Evolutionary conservation across 2,888 invertebrate species (phyloP).

Genomic region (Hedya salicella): DNA sequence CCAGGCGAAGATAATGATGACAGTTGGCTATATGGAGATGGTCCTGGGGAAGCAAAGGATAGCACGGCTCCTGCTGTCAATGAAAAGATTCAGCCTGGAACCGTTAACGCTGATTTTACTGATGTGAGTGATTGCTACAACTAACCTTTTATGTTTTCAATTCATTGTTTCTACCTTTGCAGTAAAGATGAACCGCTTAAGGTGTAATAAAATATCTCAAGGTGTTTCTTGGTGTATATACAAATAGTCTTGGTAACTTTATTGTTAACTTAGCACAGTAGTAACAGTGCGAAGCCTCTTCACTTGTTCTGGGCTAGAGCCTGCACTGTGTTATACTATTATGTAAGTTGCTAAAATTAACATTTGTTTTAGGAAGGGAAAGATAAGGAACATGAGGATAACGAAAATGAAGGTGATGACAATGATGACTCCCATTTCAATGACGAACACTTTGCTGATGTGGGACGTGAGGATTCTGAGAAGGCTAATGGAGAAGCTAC

Average conservation of each 20-base stretch:
- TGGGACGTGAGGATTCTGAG: conserved; percentile 68
- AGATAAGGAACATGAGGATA: conserved; percentile 79
- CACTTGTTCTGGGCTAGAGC: no score
- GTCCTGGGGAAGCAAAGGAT: conserved; percentile 78
- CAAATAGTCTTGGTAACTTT: no score
- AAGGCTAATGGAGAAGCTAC: conserved; percentile 75
- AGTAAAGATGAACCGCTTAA: no score
- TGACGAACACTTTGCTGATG: conserved; percentile 80
- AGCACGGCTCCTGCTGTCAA: conserved; percentile 49
- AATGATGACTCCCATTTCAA: conserved; percentile 81
- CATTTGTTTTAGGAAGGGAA: conserved; percentile 61
- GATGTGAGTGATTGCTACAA: conserved; percentile 19
- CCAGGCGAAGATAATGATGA: conserved; percentile 90
- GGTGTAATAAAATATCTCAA: no score
- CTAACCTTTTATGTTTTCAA: neutral
- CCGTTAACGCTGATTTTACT: conserved; percentile 4
- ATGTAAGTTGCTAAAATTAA: neutral
- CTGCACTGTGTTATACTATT: no score
- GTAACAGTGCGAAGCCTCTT: no score
- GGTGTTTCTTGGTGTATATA: no score
- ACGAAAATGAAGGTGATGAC: conserved; percentile 75
- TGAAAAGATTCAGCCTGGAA: conserved; percentile 53
- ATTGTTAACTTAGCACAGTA: no score
- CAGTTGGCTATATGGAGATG: conserved; percentile 94
- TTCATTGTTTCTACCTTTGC: neutral